phyloP scores from a whole-genome alignment of 2,888 invertebrate genomes.

The Harpagoxenus sublaevis region DNA sequence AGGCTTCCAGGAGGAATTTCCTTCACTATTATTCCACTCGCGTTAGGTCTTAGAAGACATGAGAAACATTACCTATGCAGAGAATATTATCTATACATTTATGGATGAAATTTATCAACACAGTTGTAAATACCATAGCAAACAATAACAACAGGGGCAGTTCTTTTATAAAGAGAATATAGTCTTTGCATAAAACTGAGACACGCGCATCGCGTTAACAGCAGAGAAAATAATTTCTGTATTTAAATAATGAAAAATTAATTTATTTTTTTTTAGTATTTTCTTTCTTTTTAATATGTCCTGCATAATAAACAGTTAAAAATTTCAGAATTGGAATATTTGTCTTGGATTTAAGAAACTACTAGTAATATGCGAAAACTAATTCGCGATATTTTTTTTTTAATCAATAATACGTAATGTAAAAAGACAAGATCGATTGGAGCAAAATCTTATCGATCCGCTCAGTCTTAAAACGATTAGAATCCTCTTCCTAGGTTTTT shows the following conservation, averaged over 20 bases:
- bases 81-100: constrained; percentile 55
- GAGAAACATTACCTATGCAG: constrained; percentile 44
- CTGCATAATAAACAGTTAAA: not conserved
- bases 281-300: not conserved
- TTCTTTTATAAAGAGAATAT: constrained; percentile 6
- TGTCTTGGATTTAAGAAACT: not conserved
- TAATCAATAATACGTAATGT: not conserved
- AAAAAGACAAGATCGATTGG: not conserved
- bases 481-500: not conserved
- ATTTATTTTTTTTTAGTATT: not conserved
- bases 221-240: not conserved
- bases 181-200: not conserved
- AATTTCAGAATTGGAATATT: not conserved
- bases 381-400: not conserved
- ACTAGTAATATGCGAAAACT: not conserved
- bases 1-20: constrained; percentile 32
- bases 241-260: not conserved
- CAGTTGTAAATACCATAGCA: constrained; percentile 10
- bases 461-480: not conserved
- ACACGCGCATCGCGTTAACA: not conserved
- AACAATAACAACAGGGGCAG: not conserved
- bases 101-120: constrained; percentile 59
- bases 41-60: constrained; percentile 43
- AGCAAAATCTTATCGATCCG: not conserved
- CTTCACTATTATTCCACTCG: constrained; percentile 53